These are phyloP conservation scores for Thomomys bottae DNA, from an alignment of 2,113 vertebrate species.

Conservation along the genomic window DNA sequence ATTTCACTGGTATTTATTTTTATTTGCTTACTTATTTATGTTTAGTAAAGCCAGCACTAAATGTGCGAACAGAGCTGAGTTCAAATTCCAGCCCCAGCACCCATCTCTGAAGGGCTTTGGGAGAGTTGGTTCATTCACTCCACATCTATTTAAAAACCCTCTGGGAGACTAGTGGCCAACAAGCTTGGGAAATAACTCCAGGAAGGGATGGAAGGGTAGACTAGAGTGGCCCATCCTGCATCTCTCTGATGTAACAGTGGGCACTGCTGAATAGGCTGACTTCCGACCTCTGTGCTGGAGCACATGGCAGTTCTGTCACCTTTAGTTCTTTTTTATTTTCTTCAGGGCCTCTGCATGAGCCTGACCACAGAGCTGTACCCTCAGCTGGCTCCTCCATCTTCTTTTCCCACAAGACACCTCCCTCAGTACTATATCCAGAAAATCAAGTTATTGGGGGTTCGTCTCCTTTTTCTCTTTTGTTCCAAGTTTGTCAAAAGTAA, in stretches of 20 bases:
- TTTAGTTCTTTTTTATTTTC: no score
- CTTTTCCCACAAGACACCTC: not conserved
- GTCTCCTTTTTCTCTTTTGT: not conserved
- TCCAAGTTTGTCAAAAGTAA: not conserved
- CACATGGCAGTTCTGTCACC: no score
- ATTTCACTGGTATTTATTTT: not conserved
- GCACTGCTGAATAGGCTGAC: no score
- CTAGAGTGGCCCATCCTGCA: not conserved
- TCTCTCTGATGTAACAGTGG: not conserved
- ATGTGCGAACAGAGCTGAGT: not conserved
- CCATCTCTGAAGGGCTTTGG: not conserved
- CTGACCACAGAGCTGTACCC: not conserved
- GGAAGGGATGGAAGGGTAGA: not conserved
- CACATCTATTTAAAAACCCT: not conserved
- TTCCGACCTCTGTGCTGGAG: not conserved
- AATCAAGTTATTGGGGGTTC: not conserved
- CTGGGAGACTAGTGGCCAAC: not conserved
- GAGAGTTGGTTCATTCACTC: not conserved
- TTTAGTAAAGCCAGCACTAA: constrained; percentile 4
- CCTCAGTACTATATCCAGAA: not conserved
- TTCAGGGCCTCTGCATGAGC: not conserved
- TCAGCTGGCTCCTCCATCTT: not conserved
- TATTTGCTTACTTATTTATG: not conserved
- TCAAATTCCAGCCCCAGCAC: not conserved
- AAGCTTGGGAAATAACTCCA: not conserved